Evolutionary conservation across 2,888 invertebrate genomes (phyloP).

Genomic region (Gymnosoma rotundatum): DNA sequence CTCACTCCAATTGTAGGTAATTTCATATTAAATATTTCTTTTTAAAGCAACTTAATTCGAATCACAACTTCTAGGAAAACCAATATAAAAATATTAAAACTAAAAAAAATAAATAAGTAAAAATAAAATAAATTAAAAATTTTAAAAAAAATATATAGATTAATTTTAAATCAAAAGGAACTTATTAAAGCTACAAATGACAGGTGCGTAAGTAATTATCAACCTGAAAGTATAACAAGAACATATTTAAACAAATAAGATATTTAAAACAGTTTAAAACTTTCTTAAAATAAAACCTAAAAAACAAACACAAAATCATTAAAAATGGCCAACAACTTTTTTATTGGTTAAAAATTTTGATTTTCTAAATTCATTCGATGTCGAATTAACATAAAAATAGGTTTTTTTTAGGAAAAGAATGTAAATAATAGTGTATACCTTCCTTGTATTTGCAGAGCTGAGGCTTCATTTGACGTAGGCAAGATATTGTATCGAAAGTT

Average conservation of each 20-base stretch:
- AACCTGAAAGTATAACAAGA: conserved; percentile 56
- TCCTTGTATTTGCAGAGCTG: too few relatives aligned
- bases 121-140: conserved; percentile 20
- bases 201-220: conserved; percentile 65
- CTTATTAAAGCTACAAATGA: conserved; percentile 66
- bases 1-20: conserved; percentile 59
- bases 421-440: too few relatives aligned
- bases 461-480: too few relatives aligned
- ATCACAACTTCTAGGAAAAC: conserved; percentile 69
- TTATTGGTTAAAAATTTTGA: too few relatives aligned
- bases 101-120: conserved; percentile 21
- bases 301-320: neutral
- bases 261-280: neutral
- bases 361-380: too few relatives aligned
- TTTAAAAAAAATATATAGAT: conserved; percentile 47
- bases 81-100: conserved; percentile 38
- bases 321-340: conserved; percentile 31
- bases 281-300: conserved; percentile 12
- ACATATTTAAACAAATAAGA: conserved; percentile 34
- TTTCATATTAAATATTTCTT: conserved; percentile 39
- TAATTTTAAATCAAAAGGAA: conserved; percentile 61
- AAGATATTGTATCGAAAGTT: too few relatives aligned
- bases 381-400: too few relatives aligned
- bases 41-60: conserved; percentile 65
- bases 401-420: too few relatives aligned